Percentiles rank a stretch among this genome's conserved stretches.
Conservation (phyloP, 1,140 invertebrate species). For the Pseudomyrmex flavicornis region DNA sequence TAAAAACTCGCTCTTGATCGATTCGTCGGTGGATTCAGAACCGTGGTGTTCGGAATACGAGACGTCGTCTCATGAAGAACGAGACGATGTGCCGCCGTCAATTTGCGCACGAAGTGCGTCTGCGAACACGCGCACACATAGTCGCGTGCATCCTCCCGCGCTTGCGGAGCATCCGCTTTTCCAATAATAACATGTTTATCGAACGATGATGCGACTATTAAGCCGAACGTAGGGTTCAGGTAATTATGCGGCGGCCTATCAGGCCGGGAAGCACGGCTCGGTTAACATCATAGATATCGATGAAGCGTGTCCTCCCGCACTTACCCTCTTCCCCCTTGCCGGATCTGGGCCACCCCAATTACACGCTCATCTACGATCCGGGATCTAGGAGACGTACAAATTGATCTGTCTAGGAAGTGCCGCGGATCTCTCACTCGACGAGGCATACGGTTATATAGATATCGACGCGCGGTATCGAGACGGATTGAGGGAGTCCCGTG, state of each 20-base stretch:
- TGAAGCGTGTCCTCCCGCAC: conserved; percentile 69
- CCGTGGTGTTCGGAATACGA: not conserved
- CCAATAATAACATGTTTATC: conserved; percentile 80
- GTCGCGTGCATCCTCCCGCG: not conserved
- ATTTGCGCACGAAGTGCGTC: conserved; percentile 44
- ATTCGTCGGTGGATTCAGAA: not conserved
- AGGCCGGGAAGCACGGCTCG: conserved; percentile 75
- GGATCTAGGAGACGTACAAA: conserved; percentile 80
- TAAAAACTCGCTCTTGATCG: not conserved
- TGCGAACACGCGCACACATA: conserved; percentile 10
- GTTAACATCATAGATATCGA: conserved; percentile 81
- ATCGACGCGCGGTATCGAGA: conserved; percentile 37
- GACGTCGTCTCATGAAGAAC: not conserved
- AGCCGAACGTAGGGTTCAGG: conserved; percentile 72
- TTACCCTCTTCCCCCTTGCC: conserved; percentile 32
- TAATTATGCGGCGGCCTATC: conserved; percentile 80
- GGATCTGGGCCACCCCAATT: conserved; percentile 81
- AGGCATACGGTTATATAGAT: conserved; percentile 55
- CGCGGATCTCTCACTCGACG: conserved; percentile 7
- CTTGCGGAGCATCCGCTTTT: conserved; percentile 61
- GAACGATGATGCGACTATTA: conserved; percentile 79
- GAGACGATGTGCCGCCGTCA: conserved; percentile 43
- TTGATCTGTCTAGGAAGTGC: conserved; percentile 79
- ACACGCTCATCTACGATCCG: conserved; percentile 80
- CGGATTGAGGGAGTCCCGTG: conserved; percentile 33